Evolutionary conservation across 1,140 invertebrate genomes (phyloP).

Genomic region (Cecropterus lyciades): DNA sequence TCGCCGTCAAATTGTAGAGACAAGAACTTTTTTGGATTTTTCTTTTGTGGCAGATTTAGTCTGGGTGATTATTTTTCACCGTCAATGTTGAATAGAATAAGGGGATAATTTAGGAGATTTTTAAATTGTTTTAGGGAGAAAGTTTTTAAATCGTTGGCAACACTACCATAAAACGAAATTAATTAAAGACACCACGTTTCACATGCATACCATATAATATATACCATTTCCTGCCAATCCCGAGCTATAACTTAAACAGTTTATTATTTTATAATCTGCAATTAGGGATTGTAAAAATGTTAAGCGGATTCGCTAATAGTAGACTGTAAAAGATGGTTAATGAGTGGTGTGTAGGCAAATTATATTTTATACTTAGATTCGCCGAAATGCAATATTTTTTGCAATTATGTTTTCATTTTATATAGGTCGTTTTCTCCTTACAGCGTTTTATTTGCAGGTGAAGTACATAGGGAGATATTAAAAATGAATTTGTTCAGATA

Average conservation of each 20-base stretch:
- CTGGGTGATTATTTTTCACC: too few species aligned
- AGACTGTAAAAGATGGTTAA: constrained; percentile 65
- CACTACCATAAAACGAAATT: background rate
- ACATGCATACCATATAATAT: constrained; percentile 1
- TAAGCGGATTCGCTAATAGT: constrained; percentile 69
- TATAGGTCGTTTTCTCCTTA: constrained; percentile 19
- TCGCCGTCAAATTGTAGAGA: too few species aligned
- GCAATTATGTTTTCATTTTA: constrained; percentile 61
- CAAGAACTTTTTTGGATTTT: too few species aligned
- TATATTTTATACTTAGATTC: constrained; percentile 64
- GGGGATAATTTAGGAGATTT: too few species aligned
- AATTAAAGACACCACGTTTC: background rate
- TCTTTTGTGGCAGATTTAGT: too few species aligned
- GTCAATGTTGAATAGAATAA: too few species aligned
- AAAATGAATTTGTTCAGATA: constrained; percentile 9
- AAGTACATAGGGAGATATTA: background rate
- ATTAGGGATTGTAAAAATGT: constrained; percentile 84
- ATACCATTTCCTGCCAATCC: constrained; percentile 11
- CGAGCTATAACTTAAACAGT: constrained; percentile 44
- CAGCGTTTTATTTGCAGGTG: background rate
- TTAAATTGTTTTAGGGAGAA: too few species aligned
- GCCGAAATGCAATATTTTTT: constrained; percentile 63
- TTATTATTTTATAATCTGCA: constrained; percentile 80
- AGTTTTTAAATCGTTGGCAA: too few species aligned
- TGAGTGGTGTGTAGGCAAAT: constrained; percentile 65